A percentile compares a stretch with the other conserved stretches of the same genome.
Conservation (phyloP, 2,113 vertebrate species). For the Connochaetes taurinus region DNA sequence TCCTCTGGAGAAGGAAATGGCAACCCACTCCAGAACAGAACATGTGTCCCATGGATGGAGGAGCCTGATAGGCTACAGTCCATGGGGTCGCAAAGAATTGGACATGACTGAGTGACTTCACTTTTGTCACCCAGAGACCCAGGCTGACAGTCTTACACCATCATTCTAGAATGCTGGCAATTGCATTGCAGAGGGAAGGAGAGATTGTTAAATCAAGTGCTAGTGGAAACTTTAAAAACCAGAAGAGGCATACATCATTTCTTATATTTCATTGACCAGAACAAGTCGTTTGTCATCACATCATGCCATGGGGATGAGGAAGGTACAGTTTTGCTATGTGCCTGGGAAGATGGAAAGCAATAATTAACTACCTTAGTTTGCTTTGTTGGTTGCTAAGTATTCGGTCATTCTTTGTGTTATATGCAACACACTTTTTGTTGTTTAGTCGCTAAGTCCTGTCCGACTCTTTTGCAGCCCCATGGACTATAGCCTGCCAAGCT, state of each 20-base stretch:
- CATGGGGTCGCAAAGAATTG: background rate
- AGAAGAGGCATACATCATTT: background rate
- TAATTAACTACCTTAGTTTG: background rate
- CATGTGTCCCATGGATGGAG: background rate
- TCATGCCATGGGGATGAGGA: background rate
- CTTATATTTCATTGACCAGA: background rate
- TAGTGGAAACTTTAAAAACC: background rate
- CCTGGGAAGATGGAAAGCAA: background rate
- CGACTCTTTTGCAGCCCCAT: background rate
- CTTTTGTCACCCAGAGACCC: background rate
- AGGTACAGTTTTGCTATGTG: background rate
- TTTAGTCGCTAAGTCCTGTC: background rate
- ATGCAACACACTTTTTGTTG: background rate
- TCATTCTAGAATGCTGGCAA: background rate
- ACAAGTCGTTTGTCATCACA: background rate
- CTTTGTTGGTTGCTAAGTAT: background rate
- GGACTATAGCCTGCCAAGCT: background rate
- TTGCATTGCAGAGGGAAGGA: background rate
- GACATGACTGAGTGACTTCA: background rate
- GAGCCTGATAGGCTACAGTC: background rate
- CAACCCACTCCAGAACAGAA: background rate
- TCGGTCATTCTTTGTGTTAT: background rate
- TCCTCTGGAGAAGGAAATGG: background rate
- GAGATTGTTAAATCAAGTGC: background rate
- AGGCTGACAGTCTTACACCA: background rate